Conservation (phyloP, 1,140 invertebrate species). For the Atopsyche davidsoni region DNA sequence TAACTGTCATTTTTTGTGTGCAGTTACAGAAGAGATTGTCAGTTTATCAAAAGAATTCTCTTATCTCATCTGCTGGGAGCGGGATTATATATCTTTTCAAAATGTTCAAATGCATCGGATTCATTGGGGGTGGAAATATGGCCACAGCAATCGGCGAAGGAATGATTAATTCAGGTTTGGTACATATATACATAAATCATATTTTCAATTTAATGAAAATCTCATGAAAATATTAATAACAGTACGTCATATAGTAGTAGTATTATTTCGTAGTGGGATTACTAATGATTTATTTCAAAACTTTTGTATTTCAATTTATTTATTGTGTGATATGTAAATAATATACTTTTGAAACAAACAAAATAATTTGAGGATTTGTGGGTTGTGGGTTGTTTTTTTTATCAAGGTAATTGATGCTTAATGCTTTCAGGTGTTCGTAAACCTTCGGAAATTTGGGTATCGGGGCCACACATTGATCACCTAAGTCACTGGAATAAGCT, state of each 20-base stretch:
- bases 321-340: not conserved
- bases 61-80: too few species aligned
- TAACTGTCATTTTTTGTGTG: too few species aligned
- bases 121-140: conserved; percentile 94
- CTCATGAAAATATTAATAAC: too few species aligned
- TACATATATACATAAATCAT: too few species aligned
- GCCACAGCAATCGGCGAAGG: conserved; percentile 81
- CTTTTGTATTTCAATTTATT: conserved; percentile 3
- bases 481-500: conserved; percentile 58
- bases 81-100: too few species aligned
- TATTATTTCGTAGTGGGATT: too few species aligned
- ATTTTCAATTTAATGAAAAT: too few species aligned
- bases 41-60: too few species aligned
- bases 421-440: conserved; percentile 48
- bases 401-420: conserved; percentile 31
- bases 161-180: conserved; percentile 59
- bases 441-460: conserved; percentile 58
- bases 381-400: not conserved
- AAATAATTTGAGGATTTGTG: not conserved
- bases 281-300: conserved; percentile 4
- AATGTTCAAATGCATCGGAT: too few species aligned
- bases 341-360: not conserved
- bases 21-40: too few species aligned
- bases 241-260: too few species aligned
- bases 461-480: conserved; percentile 60